Evolutionary conservation across 2,888 invertebrate genomes (phyloP), one percentile per base, ranked within the genome.

Genomic region (Pediacus dermestoides): DNA sequence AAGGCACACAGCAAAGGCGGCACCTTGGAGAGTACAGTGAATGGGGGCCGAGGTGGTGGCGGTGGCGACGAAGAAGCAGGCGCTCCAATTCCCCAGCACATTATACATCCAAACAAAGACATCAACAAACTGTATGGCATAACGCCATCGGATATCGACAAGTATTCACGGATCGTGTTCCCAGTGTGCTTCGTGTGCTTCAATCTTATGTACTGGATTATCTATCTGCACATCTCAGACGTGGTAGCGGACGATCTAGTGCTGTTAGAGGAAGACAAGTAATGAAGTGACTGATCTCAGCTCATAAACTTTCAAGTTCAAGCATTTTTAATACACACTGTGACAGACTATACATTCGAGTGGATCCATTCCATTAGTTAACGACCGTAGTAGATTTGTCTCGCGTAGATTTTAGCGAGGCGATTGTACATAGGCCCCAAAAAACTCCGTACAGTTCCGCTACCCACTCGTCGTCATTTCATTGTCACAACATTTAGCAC

Each of bases 121-220:
- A 88, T 90, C 73, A 90, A 88, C 79, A 90, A 90, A 72, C 76
- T 91, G 59, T 81, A 87, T 73, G 90, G 88, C 62, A 88, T 92
- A 70, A 92, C 92, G 61, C 94, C 94, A 42, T 94, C 94, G 69
- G 95, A 94, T 74, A 97, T 97, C 73, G 97, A 97, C 81, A 96
- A 96, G 76, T 96, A 96, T 72, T 95, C 96, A 47, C 85, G 97
- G 66, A 92, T 96, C 72, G 87, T 95, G 63, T 99, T 99, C 72
- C 97, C 97, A 37, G 90, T 95, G 62, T 91, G 95, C 76, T 97
- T 97, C 78, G 88, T 96, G 53, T 89, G 95, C 74, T 97, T 97
- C 81, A 97, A 97, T 75, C 82, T 93, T 59, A 92, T 93, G 92
- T 93, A 93, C 76, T 93, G 93, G 93, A 92, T 93, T 72, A 92